Evolutionary conservation across 2,797 vertebrate species (phyloP).

Genomic region (Phataginus tetradactyla): DNA sequence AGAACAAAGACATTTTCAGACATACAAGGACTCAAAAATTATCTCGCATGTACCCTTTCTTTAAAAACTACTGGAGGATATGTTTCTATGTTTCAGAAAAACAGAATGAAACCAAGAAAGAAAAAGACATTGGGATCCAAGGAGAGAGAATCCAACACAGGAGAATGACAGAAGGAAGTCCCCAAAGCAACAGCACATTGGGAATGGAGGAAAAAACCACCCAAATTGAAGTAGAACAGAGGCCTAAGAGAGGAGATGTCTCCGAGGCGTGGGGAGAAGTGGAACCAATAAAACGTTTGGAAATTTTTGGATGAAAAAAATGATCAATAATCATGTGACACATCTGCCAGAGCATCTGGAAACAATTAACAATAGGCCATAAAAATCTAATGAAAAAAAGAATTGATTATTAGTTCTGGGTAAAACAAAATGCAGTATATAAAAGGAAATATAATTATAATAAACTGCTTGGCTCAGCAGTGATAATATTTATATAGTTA

Average conservation of each 20-base stretch:
- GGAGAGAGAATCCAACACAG: not conserved
- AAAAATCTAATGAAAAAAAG: not conserved
- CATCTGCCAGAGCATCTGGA: not conserved
- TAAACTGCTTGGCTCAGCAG: not conserved
- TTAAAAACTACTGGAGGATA: not conserved
- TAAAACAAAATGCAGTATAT: not conserved
- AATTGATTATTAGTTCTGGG: not conserved
- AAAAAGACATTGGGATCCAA: not conserved
- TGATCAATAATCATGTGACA: not conserved
- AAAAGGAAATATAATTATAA: not conserved
- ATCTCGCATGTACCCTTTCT: not conserved
- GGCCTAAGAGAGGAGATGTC: not conserved
- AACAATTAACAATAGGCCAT: not conserved
- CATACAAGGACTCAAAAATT: not conserved
- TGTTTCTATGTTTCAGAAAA: conserved; percentile 16
- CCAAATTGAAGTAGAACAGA: not conserved
- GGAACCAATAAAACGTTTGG: not conserved
- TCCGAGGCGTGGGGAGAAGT: not conserved
- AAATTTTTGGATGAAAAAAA: not conserved
- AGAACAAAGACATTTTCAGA: not conserved
- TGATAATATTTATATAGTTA: not conserved
- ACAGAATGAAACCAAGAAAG: conserved; percentile 40
- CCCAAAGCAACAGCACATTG: not conserved
- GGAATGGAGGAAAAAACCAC: not conserved
- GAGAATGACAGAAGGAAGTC: not conserved